Evolutionary conservation across 1,140 invertebrate genomes (phyloP).

Genomic region (Ceratina japonica): DNA sequence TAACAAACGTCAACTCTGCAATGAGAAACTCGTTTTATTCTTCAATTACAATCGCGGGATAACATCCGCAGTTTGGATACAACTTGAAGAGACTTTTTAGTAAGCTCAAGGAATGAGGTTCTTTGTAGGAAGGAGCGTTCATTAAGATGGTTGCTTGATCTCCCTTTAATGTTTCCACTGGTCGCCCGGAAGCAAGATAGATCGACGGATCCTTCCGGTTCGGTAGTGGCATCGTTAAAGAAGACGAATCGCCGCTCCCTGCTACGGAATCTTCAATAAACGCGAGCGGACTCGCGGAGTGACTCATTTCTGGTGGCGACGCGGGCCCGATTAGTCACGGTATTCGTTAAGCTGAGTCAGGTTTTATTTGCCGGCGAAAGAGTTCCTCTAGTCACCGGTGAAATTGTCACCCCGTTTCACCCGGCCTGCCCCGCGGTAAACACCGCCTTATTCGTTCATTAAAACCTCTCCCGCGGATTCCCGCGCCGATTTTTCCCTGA

Average conservation of each 20-base stretch:
- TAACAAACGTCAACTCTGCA: no score
- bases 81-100: no score
- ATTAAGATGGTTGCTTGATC: no score
- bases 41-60: no score
- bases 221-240: slow-evolving; percentile 23
- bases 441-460: slow-evolving; percentile 19
- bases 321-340: slow-evolving; percentile 38
- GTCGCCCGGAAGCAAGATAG: not conserved
- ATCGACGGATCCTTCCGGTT: not conserved
- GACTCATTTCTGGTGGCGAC: slow-evolving; percentile 34
- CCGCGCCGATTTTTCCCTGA: not conserved
- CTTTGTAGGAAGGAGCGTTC: no score
- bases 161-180: not conserved
- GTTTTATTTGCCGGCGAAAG: slow-evolving; percentile 29
- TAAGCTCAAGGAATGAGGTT: no score
- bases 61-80: no score
- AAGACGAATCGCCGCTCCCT: slow-evolving; percentile 35
- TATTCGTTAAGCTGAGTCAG: slow-evolving; percentile 48
- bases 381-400: slow-evolving; percentile 35
- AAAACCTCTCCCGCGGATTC: slow-evolving; percentile 14
- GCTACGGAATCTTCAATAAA: slow-evolving; percentile 38
- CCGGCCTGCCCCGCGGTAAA: no score
- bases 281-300: slow-evolving; percentile 20
- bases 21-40: no score
- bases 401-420: slow-evolving; percentile 10